These are phyloP conservation scores for Paratrypauchen microcephalus DNA, from an alignment of 2,797 vertebrate species.

Conservation along the genomic window DNA sequence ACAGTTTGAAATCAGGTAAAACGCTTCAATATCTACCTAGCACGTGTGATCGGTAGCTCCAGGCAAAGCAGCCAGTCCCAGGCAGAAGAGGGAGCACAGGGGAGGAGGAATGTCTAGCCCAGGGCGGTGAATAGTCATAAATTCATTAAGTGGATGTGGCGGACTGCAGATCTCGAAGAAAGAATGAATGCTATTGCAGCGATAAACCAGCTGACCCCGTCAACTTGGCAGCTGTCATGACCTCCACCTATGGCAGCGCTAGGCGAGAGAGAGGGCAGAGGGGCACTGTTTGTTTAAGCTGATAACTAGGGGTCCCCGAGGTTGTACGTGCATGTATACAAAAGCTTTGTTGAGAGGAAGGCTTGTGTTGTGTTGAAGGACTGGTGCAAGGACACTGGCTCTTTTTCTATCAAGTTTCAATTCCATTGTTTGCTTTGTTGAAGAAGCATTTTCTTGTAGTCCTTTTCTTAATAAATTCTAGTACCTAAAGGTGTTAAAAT, in stretches of 20 bases:
- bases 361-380: constrained; percentile 14
- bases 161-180: constrained; percentile 39
- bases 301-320: constrained; percentile 57
- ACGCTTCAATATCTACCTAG: background rate
- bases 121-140: constrained; percentile 51
- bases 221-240: constrained; percentile 64
- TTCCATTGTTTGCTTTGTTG: background rate
- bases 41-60: constrained; percentile 4
- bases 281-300: constrained; percentile 72
- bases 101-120: constrained; percentile 50
- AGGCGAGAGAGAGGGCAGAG: constrained; percentile 42
- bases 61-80: constrained; percentile 10
- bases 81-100: constrained; percentile 11
- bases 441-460: too few relatives aligned
- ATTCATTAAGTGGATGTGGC: constrained; percentile 55
- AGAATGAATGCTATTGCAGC: constrained; percentile 36
- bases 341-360: constrained; percentile 42
- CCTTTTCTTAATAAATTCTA: too few relatives aligned
- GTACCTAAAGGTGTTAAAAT: too few relatives aligned
- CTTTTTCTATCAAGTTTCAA: background rate
- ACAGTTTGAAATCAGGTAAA: too few relatives aligned
- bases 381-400: background rate
- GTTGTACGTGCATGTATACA: constrained; percentile 34
- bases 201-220: constrained; percentile 69
- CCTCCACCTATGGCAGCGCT: constrained; percentile 57